Base-by-base conservation (phyloP, 2,888 invertebrate genomes). In the Temnothorax unifasciatus region DNA sequence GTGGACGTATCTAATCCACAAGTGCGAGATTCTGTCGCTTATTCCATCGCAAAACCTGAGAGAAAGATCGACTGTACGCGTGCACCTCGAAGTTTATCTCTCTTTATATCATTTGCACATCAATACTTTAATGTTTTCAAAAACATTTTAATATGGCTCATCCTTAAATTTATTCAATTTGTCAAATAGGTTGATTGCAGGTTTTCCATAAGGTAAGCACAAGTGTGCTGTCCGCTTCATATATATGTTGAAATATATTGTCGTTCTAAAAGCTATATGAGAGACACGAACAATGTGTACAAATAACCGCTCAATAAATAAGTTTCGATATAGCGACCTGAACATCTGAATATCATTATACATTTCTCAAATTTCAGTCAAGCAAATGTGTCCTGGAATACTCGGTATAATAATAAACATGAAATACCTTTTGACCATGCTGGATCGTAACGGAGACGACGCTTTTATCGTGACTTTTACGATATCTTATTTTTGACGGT, bases 381-480 rank as follows among this genome's bases (percentile, higher is more conserved):
- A 2, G 25, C 15, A 47, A 64, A 2, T 34, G 21, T 11, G 8
- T 34, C 6, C 69, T 41, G 11, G 18, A 52, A 52, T 18, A 54
- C 8, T 21, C 52, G 9, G 9, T 52, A 77, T 25, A 25, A 68
- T 69, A 77, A 77, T 77, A 77, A 77, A 77, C 18, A 77, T 69
- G 54, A 6, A 54, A 69, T 69, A 57, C 15, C 29, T 54, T 61
- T 83, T 57, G 38, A 57, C 15, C 64, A 52, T 18, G 41, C 15
- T 13, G 29, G 5, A 52, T n/a, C 44, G 44, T 47, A 64, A 57
- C n/a, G 11, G 34, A 57, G 25, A 75, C 21, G 54, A 82, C 82
- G 34, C 47, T 82, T 82, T 82, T 82, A 82, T 64, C 77, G 64
- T 54, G 41, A 11, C 41, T 64, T 82, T 82, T 82, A 77, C 52